These are phyloP conservation scores for Dinoponera quadriceps DNA, from an alignment of 1,140 invertebrate genomes.

Conservation along the genomic window DNA sequence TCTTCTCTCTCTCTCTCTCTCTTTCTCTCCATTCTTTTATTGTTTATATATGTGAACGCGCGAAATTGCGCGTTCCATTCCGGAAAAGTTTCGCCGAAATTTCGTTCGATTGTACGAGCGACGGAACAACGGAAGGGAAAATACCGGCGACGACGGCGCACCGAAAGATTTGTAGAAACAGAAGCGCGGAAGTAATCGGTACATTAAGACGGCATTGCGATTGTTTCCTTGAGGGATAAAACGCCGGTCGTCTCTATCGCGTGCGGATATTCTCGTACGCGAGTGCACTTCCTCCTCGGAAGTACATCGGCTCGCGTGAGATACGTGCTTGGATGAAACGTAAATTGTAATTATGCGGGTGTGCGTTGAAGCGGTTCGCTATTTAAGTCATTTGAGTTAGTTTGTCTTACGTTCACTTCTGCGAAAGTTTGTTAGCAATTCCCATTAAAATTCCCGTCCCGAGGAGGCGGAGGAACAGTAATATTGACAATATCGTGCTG, in stretches of 20 bases:
- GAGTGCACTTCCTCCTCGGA: background rate
- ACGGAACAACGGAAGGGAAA: background rate
- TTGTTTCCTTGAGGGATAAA: too few species aligned
- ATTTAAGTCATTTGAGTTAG: background rate
- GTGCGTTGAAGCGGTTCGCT: background rate
- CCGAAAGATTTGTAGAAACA: slow-evolving; percentile 4
- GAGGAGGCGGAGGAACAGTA: too few species aligned
- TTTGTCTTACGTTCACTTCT: background rate
- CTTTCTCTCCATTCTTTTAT: background rate
- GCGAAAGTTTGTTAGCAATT: background rate
- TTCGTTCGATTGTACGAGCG: background rate
- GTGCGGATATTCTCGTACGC: background rate
- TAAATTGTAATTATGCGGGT: slow-evolving; percentile 21
- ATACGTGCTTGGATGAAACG: too few species aligned
- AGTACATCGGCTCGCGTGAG: background rate
- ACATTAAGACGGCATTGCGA: too few species aligned
- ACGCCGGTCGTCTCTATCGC: too few species aligned
- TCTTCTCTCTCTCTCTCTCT: too few species aligned
- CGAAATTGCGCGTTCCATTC: background rate
- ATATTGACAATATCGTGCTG: background rate
- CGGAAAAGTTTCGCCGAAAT: background rate
- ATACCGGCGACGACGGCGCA: background rate
- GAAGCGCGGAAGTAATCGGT: slow-evolving; percentile 18
- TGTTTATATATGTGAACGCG: background rate
- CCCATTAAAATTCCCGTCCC: too few species aligned